Percentiles rank a stretch among this genome's conserved stretches.
Conservation (phyloP, 2,888 invertebrate genomes). For the Dynastes tityus region DNA sequence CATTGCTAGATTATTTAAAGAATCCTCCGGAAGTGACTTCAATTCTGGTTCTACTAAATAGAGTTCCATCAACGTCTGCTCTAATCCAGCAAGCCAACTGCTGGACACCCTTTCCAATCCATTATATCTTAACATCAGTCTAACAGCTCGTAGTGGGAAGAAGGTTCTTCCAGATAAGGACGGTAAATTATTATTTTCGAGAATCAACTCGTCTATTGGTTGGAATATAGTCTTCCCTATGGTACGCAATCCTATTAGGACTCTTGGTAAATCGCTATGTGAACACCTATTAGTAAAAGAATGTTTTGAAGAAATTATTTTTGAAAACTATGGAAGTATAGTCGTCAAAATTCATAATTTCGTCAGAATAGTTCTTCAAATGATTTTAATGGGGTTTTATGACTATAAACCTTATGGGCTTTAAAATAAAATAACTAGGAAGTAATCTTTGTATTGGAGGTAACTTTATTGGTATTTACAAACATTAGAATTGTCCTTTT, state of each 20-base stretch:
- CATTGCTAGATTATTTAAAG: slow-evolving; percentile 81
- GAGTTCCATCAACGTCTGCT: slow-evolving; percentile 84
- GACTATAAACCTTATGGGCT: no score
- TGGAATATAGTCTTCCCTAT: slow-evolving; percentile 78
- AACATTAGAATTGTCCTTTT: no score
- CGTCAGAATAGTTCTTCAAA: no score
- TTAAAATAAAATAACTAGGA: no score
- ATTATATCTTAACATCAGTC: slow-evolving; percentile 89
- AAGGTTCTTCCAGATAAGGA: slow-evolving; percentile 89
- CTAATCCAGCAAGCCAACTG: slow-evolving; percentile 86
- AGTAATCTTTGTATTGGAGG: no score
- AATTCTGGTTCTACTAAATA: slow-evolving; percentile 89
- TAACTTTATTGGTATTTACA: no score
- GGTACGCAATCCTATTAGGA: slow-evolving; percentile 82
- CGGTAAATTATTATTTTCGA: slow-evolving; percentile 90
- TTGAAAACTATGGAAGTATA: background rate
- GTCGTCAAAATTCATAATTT: no score
- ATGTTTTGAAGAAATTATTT: background rate
- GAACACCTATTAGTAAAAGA: slow-evolving; percentile 82
- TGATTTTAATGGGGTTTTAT: no score
- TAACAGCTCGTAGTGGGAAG: slow-evolving; percentile 81
- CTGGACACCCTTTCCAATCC: slow-evolving; percentile 86
- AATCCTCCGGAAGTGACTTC: slow-evolving; percentile 85
- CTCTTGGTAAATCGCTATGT: slow-evolving; percentile 88
- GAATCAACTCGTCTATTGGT: slow-evolving; percentile 88